Evolutionary conservation across 2,888 invertebrate species (phyloP).

Genomic region (Latheticus oryzae): DNA sequence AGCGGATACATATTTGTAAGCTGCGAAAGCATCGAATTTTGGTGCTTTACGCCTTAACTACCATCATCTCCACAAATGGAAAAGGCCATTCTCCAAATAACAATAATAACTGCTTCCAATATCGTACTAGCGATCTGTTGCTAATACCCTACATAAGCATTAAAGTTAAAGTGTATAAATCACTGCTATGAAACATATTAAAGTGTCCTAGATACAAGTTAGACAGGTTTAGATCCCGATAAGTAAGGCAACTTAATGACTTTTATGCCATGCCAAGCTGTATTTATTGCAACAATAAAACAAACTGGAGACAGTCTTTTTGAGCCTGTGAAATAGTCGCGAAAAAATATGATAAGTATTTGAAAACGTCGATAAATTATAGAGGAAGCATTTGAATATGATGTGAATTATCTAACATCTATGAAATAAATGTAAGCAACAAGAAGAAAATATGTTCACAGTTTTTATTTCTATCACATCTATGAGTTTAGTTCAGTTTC

Average conservation of each 20-base stretch:
- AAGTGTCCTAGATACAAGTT: slow-evolving; percentile 24
- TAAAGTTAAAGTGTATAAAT: slow-evolving; percentile 31
- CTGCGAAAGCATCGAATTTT: neutral
- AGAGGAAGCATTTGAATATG: no score
- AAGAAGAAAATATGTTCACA: slow-evolving; percentile 20
- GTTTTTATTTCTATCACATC: slow-evolving; percentile 23
- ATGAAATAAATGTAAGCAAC: no score
- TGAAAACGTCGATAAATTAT: no score
- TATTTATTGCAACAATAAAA: slow-evolving; percentile 30
- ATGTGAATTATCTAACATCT: no score
- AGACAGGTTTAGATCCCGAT: slow-evolving; percentile 30
- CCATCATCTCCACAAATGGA: slow-evolving; percentile 5
- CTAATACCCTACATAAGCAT: slow-evolving; percentile 32
- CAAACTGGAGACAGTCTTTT: slow-evolving; percentile 10
- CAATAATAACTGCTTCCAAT: slow-evolving; percentile 23
- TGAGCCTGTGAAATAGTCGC: no score
- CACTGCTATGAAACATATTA: slow-evolving; percentile 33
- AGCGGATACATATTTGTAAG: no score
- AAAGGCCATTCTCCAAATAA: slow-evolving; percentile 19
- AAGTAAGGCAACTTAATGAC: slow-evolving; percentile 32
- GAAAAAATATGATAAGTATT: no score
- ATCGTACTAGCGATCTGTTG: slow-evolving; percentile 23
- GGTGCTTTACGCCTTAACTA: slow-evolving; percentile 1
- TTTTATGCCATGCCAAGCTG: slow-evolving; percentile 27
- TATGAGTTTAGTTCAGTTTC: slow-evolving; percentile 8